phyloP scores from a whole-genome alignment of 2,797 vertebrate species.

The Poecilia wingei region DNA sequence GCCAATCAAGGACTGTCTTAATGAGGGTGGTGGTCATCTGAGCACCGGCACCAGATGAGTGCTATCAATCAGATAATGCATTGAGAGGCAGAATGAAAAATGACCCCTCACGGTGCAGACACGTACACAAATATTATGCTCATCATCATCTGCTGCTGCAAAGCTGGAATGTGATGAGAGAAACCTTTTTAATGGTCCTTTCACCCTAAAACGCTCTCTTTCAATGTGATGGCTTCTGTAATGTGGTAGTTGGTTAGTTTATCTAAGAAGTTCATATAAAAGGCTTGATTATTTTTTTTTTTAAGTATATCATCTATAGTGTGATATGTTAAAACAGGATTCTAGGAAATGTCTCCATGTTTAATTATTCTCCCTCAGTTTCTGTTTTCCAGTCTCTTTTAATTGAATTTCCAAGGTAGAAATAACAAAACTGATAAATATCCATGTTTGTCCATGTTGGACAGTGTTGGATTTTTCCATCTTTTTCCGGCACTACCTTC shows the following conservation, averaged over 20 bases:
- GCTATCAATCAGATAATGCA: conserved; percentile 80
- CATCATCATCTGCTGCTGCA: conserved; percentile 27
- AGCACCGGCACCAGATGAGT: conserved; percentile 65
- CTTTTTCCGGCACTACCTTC: too few relatives aligned
- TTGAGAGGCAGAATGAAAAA: conserved; percentile 69
- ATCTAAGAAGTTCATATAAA: neutral
- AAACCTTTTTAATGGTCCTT: conserved; percentile 10
- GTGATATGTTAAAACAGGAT: neutral
- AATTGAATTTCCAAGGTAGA: neutral
- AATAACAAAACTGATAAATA: neutral
- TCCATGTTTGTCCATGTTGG: too few relatives aligned
- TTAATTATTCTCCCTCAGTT: neutral
- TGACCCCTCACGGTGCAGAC: conserved; percentile 36
- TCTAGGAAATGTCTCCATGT: neutral
- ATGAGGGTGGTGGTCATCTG: conserved; percentile 81
- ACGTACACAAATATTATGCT: conserved; percentile 16
- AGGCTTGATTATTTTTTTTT: neutral
- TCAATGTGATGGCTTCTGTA: neutral
- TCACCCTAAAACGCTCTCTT: neutral
- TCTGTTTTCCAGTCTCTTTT: neutral
- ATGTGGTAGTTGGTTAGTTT: neutral
- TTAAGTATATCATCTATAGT: neutral
- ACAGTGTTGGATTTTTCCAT: neutral
- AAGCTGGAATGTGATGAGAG: conserved; percentile 12
- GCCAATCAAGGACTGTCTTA: conserved; percentile 82